These are phyloP conservation scores for Batillaria attramentaria DNA, from an alignment of 1,140 invertebrate genomes.

Conservation along the genomic window DNA sequence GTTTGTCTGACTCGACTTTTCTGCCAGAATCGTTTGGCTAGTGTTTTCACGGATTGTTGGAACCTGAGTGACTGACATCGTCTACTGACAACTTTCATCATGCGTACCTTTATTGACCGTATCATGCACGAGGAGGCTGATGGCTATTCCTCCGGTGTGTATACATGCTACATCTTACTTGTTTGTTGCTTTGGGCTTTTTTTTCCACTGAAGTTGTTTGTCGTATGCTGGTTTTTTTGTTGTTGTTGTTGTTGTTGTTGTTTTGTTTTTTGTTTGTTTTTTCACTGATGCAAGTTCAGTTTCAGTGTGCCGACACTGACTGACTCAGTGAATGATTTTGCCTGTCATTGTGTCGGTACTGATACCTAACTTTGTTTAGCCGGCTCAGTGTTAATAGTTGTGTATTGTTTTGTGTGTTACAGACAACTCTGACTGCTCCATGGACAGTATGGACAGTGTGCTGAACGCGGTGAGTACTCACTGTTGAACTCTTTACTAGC, in stretches of 20 bases:
- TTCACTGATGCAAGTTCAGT: no score
- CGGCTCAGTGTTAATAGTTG: neutral
- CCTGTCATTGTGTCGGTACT: neutral
- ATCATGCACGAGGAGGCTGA: slow-evolving; percentile 31
- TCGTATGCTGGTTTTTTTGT: neutral
- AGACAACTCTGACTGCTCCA: slow-evolving; percentile 42
- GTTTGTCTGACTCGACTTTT: neutral
- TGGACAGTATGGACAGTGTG: slow-evolving; percentile 25
- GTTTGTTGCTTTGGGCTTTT: neutral
- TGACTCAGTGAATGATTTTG: neutral
- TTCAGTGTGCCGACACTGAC: no score
- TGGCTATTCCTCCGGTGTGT: slow-evolving; percentile 43
- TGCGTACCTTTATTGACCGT: slow-evolving; percentile 23
- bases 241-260: neutral
- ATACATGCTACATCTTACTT: neutral
- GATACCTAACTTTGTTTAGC: neutral
- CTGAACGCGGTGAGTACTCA: slow-evolving; percentile 26
- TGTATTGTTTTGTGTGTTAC: slow-evolving; percentile 18
- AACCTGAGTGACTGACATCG: neutral
- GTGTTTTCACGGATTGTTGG: neutral
- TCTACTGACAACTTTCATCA: neutral
- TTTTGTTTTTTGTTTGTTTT: neutral
- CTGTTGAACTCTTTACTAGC: no score
- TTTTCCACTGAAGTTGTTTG: neutral
- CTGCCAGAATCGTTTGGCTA: neutral